Evolutionary conservation across 2,113 vertebrate genomes (phyloP).

Genomic region (Acanthochromis polyacanthus): DNA sequence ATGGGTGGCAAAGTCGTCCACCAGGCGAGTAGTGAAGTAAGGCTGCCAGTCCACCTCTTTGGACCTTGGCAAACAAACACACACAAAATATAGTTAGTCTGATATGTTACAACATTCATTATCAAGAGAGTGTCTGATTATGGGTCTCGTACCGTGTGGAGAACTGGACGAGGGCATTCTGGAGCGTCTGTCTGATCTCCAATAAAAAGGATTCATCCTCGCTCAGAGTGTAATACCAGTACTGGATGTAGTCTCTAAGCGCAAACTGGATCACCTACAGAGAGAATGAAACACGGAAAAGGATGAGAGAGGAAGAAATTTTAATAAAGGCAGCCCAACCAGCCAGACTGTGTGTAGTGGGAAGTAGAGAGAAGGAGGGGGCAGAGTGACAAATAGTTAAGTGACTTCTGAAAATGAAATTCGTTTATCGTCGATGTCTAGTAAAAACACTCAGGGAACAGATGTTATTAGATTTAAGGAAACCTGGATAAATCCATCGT

Average conservation of each 20-base stretch:
- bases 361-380: no score
- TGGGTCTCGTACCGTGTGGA: slow-evolving; percentile 90
- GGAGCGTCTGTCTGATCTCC: slow-evolving; percentile 96
- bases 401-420: neutral
- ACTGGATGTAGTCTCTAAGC: slow-evolving; percentile 97
- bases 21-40: slow-evolving; percentile 97
- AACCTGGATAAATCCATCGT: slow-evolving; percentile 3
- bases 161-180: slow-evolving; percentile 97
- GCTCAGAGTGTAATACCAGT: slow-evolving; percentile 99
- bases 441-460: neutral
- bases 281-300: slow-evolving; percentile 9
- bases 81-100: neutral
- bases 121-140: neutral
- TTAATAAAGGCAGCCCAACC: neutral
- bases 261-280: slow-evolving; percentile 97
- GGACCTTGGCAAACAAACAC: slow-evolving; percentile 83
- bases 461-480: neutral
- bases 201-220: slow-evolving; percentile 97
- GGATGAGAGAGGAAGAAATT: neutral
- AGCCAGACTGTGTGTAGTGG: neutral
- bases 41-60: slow-evolving; percentile 99
- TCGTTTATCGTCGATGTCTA: neutral
- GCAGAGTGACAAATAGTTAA: neutral
- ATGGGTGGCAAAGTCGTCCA: slow-evolving; percentile 98
- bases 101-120: neutral